Evolutionary conservation across 2,888 invertebrate species (phyloP).

Genomic region (Machimus rusticus): DNA sequence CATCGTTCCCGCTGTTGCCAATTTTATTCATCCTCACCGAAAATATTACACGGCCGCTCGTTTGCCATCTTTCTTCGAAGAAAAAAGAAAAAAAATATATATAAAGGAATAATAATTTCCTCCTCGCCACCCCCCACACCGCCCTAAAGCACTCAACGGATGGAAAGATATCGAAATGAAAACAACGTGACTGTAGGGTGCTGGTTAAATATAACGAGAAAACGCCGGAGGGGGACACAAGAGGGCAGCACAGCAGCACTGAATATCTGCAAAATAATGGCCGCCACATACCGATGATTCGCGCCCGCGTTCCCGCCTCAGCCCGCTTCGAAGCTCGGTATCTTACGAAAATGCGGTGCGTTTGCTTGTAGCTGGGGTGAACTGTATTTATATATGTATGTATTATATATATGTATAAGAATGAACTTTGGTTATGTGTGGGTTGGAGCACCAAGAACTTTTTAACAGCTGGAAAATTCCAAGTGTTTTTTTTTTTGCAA

Average conservation of each 20-base stretch:
- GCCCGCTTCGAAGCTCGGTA: not conserved
- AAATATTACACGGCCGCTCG: not conserved
- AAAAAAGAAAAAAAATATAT: not conserved
- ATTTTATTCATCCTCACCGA: not conserved
- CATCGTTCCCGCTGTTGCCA: conserved; percentile 9
- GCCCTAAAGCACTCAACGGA: not conserved
- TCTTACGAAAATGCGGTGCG: not conserved
- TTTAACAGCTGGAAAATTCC: conserved; percentile 1
- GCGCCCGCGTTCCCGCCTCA: not conserved
- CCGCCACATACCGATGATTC: conserved; percentile 30
- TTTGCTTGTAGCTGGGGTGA: not conserved
- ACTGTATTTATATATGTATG: not conserved
- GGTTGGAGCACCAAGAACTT: not conserved
- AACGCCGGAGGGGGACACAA: not conserved
- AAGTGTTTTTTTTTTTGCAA: not conserved
- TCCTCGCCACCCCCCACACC: not conserved
- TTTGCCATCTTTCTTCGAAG: not conserved
- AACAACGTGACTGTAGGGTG: not conserved
- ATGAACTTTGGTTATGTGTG: not conserved
- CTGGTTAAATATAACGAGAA: not conserved
- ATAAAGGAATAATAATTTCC: not conserved
- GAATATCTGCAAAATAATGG: conserved; percentile 42
- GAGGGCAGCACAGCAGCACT: not conserved
- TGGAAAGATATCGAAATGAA: not conserved
- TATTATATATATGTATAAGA: not conserved